These are phyloP conservation scores for Rhombomys opimus DNA, from an alignment of 2,113 vertebrate species.

Conservation along the genomic window DNA sequence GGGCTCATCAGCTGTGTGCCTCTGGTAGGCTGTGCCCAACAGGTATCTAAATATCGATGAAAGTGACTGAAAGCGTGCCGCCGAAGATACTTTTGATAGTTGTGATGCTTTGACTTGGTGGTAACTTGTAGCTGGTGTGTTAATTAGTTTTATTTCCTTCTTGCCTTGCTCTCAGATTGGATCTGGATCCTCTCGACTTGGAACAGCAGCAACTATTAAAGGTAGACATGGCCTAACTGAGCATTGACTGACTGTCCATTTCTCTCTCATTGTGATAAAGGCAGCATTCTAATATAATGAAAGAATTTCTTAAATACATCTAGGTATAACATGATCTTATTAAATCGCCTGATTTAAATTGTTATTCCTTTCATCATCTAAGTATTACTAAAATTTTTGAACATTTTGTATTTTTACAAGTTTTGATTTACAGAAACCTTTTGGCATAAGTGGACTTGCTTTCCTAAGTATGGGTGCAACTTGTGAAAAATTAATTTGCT, in stretches of 20 bases:
- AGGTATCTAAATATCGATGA: background rate
- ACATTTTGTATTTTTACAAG: conserved; percentile 4
- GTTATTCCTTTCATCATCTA: background rate
- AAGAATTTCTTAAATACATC: conserved; percentile 43
- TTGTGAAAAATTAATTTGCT: conserved; percentile 47
- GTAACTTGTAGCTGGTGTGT: background rate
- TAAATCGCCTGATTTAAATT: conserved; percentile 43
- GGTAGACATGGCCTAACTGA: conserved; percentile 81
- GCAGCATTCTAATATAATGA: background rate
- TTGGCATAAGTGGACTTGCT: background rate
- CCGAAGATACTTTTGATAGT: background rate
- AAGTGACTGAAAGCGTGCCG: background rate
- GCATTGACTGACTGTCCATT: background rate
- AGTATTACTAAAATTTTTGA: conserved; percentile 9
- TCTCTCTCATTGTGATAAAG: conserved; percentile 25
- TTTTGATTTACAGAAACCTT: conserved; percentile 52
- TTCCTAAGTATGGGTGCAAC: conserved; percentile 20
- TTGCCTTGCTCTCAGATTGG: conserved; percentile 88
- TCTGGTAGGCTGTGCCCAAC: background rate
- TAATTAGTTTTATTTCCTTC: conserved; percentile 46
- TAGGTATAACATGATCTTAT: background rate
- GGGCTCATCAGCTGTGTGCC: background rate
- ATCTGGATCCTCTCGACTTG: conserved; percentile 91
- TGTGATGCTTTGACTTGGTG: conserved; percentile 14
- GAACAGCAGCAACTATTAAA: conserved; percentile 91